Percentiles rank a stretch among this genome's conserved stretches.
phyloP scores from a whole-genome alignment of 2,888 invertebrate species.

The Cacoxenus indagator region DNA sequence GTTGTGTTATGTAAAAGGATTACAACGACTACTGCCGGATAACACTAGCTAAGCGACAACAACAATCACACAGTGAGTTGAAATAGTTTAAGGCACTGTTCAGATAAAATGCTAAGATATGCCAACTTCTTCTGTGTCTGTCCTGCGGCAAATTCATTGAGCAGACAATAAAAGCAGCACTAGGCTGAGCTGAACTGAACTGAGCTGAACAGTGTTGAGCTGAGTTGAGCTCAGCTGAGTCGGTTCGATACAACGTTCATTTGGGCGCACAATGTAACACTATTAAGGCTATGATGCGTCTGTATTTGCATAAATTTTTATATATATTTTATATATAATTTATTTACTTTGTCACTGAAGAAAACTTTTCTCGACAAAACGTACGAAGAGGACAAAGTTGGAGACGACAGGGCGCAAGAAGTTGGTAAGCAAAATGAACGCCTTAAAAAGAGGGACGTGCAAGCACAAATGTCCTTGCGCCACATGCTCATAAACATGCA shows the following conservation, averaged over 20 bases:
- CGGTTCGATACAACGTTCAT: background rate
- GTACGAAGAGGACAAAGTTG: background rate
- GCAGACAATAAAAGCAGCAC: background rate
- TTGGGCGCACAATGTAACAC: constrained; percentile 15
- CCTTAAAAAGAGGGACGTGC: constrained; percentile 25
- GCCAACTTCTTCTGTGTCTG: background rate
- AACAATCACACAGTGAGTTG: constrained; percentile 2
- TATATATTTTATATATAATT: constrained; percentile 4
- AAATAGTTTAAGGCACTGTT: constrained; percentile 18
- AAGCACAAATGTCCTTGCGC: constrained; percentile 40
- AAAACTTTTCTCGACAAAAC: constrained; percentile 9
- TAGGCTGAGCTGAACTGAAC: background rate
- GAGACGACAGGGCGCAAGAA: background rate
- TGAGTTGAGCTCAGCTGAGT: background rate
- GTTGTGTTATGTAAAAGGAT: constrained; percentile 23
- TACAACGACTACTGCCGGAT: constrained; percentile 27
- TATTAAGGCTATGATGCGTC: constrained; percentile 23
- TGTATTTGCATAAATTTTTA: constrained; percentile 31
- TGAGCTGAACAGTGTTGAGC: background rate
- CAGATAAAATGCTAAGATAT: constrained; percentile 6
- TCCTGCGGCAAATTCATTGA: background rate
- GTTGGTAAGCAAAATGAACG: constrained; percentile 1
- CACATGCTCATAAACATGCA: constrained; percentile 25
- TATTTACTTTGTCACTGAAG: constrained; percentile 22
- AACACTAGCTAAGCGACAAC: constrained; percentile 28